Percentiles rank a stretch among this genome's conserved stretches.
Conservation (phyloP, 1,140 invertebrate species). For the Drosophila tsacasi region DNA sequence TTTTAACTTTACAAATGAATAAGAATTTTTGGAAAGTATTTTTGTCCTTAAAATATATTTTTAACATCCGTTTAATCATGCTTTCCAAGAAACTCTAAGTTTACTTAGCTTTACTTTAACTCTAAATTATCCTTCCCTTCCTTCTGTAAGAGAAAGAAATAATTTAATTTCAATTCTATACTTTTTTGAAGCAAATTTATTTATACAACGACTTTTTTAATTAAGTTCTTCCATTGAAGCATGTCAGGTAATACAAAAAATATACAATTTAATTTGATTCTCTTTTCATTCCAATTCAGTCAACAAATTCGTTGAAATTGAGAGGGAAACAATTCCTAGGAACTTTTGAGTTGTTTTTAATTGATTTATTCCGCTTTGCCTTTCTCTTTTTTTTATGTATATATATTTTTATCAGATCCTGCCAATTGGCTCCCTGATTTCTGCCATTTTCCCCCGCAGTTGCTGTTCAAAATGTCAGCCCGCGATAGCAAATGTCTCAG, state of each 20-base stretch:
- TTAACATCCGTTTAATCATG: too few relatives aligned
- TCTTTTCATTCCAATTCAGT: too few relatives aligned
- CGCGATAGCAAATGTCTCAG: slow-evolving; percentile 31
- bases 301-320: background rate
- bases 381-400: background rate
- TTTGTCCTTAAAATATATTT: too few relatives aligned
- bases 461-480: slow-evolving; percentile 26
- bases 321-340: background rate
- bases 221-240: background rate
- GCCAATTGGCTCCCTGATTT: slow-evolving; percentile 17
- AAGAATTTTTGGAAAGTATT: too few relatives aligned
- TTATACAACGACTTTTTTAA: background rate
- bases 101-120: too few relatives aligned
- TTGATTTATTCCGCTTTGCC: slow-evolving; percentile 35
- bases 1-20: too few relatives aligned
- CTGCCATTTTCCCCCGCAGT: background rate
- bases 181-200: background rate
- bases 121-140: too few relatives aligned
- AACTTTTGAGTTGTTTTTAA: slow-evolving; percentile 17
- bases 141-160: background rate
- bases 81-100: too few relatives aligned
- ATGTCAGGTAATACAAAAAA: background rate
- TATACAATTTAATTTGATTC: background rate
- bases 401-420: slow-evolving; percentile 1
- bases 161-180: background rate